A percentile compares a stretch with the other conserved stretches of the same genome.
Evolutionary conservation across 1,140 invertebrate species (phyloP).

Genomic region (Drosophila tropicalis): DNA sequence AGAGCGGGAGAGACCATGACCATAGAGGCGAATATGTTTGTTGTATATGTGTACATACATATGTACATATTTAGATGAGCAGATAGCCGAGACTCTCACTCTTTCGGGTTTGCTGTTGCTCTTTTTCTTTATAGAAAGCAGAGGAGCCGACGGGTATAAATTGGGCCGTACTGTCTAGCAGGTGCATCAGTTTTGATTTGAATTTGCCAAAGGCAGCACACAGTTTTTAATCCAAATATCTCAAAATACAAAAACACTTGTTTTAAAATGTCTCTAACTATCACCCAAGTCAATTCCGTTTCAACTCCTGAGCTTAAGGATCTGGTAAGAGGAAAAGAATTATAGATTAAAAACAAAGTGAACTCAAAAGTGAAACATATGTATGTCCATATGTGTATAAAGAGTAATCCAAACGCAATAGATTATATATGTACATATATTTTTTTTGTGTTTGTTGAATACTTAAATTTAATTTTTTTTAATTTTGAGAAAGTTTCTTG

Average conservation of each 20-base stretch:
- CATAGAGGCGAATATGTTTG: background rate
- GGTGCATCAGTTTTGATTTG: conserved; percentile 44
- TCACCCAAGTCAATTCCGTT: conserved; percentile 52
- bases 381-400: background rate
- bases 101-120: conserved; percentile 2
- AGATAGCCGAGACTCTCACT: conserved; percentile 18
- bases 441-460: too few species aligned
- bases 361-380: background rate
- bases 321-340: conserved; percentile 53
- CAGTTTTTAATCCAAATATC: conserved; percentile 12
- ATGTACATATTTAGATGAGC: background rate
- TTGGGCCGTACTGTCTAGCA: conserved; percentile 45
- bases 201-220: conserved; percentile 47
- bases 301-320: conserved; percentile 72
- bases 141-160: conserved; percentile 49
- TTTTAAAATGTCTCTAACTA: conserved; percentile 65
- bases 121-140: conserved; percentile 44
- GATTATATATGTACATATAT: conserved; percentile 2
- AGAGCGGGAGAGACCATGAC: conserved; percentile 1
- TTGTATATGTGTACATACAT: background rate
- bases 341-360: conserved; percentile 1
- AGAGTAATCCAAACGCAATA: background rate
- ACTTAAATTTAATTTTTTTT: background rate
- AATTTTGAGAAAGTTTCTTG: conserved; percentile 35
- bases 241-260: conserved; percentile 1